Evolutionary conservation across 2,113 vertebrate species (phyloP).

Genomic region (Dasyprocta punctata): DNA sequence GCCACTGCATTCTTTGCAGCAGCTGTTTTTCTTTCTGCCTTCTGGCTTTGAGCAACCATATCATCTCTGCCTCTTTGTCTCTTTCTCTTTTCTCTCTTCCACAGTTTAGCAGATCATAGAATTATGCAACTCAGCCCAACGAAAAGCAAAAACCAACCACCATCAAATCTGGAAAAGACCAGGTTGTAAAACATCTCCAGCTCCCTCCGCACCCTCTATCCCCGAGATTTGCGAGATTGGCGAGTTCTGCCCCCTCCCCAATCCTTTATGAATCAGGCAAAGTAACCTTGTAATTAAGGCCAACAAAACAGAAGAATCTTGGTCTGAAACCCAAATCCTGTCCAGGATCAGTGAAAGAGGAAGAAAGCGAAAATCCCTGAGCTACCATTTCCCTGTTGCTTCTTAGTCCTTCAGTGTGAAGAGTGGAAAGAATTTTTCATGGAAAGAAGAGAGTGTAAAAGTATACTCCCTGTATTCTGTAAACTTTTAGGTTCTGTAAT

Average conservation of each 20-base stretch:
- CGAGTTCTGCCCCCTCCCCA: background rate
- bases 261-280: background rate
- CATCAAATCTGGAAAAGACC: background rate
- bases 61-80: background rate
- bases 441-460: slow-evolving; percentile 39
- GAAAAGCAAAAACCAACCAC: background rate
- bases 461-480: background rate
- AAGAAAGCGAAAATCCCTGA: background rate
- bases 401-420: background rate
- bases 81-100: background rate
- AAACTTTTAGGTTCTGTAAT: slow-evolving; percentile 25
- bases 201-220: background rate
- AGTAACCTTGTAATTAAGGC: slow-evolving; percentile 30
- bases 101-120: background rate
- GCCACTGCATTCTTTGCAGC: background rate
- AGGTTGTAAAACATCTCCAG: background rate
- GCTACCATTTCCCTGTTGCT: background rate
- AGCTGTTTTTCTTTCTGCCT: background rate
- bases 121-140: background rate
- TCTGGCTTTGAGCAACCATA: slow-evolving; percentile 22
- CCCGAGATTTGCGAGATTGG: no score
- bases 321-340: slow-evolving; percentile 55
- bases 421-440: slow-evolving; percentile 46
- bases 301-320: background rate
- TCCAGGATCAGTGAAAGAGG: background rate